Base-by-base conservation (phyloP, 2,888 invertebrate species). In the Drosophila anceps region DNA sequence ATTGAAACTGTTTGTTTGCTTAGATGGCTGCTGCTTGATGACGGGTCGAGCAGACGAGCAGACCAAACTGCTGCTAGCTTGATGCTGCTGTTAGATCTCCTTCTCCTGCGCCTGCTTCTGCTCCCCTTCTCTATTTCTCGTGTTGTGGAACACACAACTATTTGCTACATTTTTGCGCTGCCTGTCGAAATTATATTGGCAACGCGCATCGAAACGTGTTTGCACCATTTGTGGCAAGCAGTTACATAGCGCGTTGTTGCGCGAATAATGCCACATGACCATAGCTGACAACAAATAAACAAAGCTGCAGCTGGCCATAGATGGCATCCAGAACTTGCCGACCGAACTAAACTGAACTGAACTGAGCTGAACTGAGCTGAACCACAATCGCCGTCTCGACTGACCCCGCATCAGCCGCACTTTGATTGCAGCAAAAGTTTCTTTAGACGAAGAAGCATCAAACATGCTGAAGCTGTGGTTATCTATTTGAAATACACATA, bases 191-290 rank as follows among this genome's bases (percentile, higher is more conserved):
- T 73, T 63, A 75, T 79, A 65, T 71, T 69, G 46, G 46, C 73
- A 75, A 69, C 64, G 69, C 69, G 62, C 64, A 43, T 50, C 53
- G 64, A 72, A 77, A 79, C 79, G 81, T 79, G 79, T 79, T 72
- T 76, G 72, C 57, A 41, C 81, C 84, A 84, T 82, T 82, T 82
- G 82, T 66, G 84, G 80, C 73, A 70, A 76, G 69, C 50, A 69
- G 61, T 71, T 70, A 58, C 71, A 62, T 70, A 69, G 73, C 69
- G 68, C 69, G 50, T 68, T 65, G 65, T 69, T 44, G 60, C 48
- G 51, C 67, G 63, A 37, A 57, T 35, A 63, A 50, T 76, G 76
- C 69, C 73, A 75, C 59, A 76, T 75, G 75, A 41, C 76, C 76
- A 76, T 76, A 76, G 57, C 54, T 44, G 33, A 43, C 50, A 69